Evolutionary conservation across 2,113 vertebrate species (phyloP).

Genomic region (Psittacula cyanocephala): DNA sequence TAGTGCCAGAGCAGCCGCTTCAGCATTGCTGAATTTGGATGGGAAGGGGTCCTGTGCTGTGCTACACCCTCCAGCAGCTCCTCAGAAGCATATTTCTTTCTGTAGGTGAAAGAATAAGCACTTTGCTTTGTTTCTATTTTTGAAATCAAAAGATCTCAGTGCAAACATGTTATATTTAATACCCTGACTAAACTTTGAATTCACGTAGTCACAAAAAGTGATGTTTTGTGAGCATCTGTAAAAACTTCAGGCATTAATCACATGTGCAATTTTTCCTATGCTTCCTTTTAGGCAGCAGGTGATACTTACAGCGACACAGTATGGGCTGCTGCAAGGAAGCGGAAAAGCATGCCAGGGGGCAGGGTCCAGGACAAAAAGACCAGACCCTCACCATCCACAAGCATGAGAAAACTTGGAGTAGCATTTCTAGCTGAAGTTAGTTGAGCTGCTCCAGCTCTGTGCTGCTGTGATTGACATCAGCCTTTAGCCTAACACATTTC

Average conservation of each 20-base stretch:
- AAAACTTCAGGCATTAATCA: background rate
- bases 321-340: background rate
- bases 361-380: background rate
- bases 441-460: background rate
- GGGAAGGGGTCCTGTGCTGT: background rate
- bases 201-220: background rate
- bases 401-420: background rate
- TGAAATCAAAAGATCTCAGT: background rate
- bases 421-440: background rate
- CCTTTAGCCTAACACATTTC: background rate
- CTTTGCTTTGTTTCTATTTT: background rate
- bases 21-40: background rate
- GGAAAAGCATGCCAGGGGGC: background rate
- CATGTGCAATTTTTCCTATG: background rate
- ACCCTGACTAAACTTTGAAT: background rate
- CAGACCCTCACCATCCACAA: background rate
- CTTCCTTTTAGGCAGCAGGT: background rate
- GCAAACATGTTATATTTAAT: background rate
- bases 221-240: background rate
- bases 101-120: background rate
- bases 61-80: background rate
- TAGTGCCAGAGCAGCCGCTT: background rate
- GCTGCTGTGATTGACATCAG: background rate
- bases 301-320: rapidly evolving
- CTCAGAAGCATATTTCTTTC: background rate